Conservation (phyloP, 2,797 vertebrate genomes). For the Lepidocolaptes lacrymiger region DNA sequence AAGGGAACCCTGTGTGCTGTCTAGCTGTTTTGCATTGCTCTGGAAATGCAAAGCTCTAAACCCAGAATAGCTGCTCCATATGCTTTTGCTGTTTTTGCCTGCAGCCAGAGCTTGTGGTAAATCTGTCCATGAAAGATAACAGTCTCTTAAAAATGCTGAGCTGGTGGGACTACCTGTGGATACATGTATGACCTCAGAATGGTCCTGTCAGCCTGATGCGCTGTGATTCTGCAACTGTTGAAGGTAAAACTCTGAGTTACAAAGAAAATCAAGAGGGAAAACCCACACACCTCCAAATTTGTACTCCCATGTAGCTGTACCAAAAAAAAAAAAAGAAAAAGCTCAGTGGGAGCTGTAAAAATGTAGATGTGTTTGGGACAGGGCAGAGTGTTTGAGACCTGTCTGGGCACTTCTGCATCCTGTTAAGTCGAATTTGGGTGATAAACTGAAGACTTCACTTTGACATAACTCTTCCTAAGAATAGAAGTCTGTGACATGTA, state of each 20-base stretch:
- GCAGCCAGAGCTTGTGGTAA: slow-evolving; percentile 23
- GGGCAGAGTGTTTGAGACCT: neutral
- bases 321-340: neutral
- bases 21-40: slow-evolving; percentile 24
- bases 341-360: neutral
- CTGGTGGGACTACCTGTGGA: neutral
- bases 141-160: neutral
- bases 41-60: slow-evolving; percentile 51
- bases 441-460: neutral
- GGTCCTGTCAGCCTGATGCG: neutral
- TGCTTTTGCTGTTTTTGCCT: neutral
- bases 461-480: neutral
- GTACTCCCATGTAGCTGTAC: neutral
- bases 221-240: neutral
- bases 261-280: neutral
- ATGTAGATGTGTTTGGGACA: neutral
- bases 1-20: slow-evolving; percentile 43
- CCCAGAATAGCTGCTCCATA: slow-evolving; percentile 57
- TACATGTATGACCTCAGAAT: neutral
- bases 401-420: neutral
- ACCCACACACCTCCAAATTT: neutral
- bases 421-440: neutral
- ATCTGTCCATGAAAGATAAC: neutral
- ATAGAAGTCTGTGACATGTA: neutral
- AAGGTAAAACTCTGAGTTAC: neutral